Evolutionary conservation across 2,888 invertebrate genomes (phyloP).

Genomic region (Branchinecta sandiegonensis): DNA sequence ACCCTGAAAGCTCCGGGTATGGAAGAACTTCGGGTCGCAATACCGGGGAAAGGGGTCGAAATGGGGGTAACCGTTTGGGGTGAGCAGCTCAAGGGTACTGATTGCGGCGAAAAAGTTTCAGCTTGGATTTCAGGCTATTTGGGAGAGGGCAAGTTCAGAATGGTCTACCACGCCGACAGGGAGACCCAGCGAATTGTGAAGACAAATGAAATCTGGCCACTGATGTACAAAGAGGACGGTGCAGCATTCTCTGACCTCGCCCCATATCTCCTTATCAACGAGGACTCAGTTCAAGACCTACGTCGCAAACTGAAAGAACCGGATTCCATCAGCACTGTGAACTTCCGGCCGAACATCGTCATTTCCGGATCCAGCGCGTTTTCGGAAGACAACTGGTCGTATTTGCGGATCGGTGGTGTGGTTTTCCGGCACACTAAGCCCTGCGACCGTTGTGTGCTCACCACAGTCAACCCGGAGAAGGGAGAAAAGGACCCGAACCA

Average conservation of each 20-base stretch:
- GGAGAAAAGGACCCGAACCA: constrained; percentile 44
- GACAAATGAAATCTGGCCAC: neutral
- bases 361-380: constrained; percentile 43
- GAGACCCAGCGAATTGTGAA: neutral
- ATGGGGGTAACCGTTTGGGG: neutral
- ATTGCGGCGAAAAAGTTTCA: neutral
- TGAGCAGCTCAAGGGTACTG: neutral
- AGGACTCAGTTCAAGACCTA: constrained; percentile 49
- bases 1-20: constrained; percentile 27
- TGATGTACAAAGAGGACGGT: constrained; percentile 21
- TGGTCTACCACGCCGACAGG: neutral
- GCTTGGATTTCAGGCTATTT: neutral
- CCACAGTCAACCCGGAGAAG: constrained; percentile 52
- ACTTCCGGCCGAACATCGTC: constrained; percentile 56
- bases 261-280: constrained; percentile 50
- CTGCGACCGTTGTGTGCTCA: constrained; percentile 53
- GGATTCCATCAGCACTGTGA: constrained; percentile 38
- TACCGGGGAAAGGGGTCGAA: constrained; percentile 23
- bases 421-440: constrained; percentile 49
- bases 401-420: constrained; percentile 50
- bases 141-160: neutral
- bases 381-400: constrained; percentile 56
- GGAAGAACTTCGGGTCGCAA: constrained; percentile 26
- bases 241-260: constrained; percentile 50
- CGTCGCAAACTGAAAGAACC: constrained; percentile 42